Conservation (phyloP, 2,113 vertebrate species). For the Pollimyrus isidori region DNA sequence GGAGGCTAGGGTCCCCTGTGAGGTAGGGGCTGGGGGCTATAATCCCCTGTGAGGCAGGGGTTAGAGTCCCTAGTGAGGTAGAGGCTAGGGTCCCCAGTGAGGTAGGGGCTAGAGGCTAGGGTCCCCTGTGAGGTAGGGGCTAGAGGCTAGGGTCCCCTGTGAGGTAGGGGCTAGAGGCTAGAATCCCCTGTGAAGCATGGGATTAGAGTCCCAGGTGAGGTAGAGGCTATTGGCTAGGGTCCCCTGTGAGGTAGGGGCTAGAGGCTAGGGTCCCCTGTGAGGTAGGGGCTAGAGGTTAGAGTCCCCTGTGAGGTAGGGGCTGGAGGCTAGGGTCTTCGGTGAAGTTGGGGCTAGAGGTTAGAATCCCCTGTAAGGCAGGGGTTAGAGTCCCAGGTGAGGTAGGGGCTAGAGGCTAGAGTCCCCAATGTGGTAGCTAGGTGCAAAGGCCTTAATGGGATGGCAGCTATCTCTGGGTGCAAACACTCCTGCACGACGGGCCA, state of each 20-base stretch:
- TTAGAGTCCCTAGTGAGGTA: background rate
- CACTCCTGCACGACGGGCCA: background rate
- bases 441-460: background rate
- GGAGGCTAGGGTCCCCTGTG: too few relatives aligned
- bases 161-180: background rate
- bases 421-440: background rate
- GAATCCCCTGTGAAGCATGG: too few relatives aligned
- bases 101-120: background rate
- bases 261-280: too few relatives aligned
- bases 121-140: background rate
- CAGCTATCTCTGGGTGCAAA: background rate
- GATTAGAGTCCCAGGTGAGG: background rate
- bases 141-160: background rate
- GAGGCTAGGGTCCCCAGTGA: background rate
- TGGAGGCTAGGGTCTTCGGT: too few relatives aligned
- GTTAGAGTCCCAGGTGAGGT: too few relatives aligned
- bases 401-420: too few relatives aligned
- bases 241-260: too few relatives aligned
- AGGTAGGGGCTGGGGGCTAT: too few relatives aligned
- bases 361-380: background rate
- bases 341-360: background rate
- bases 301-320: background rate
- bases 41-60: background rate
- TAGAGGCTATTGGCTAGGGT: background rate
- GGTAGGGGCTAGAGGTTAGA: too few relatives aligned